Evolutionary conservation across 2,113 vertebrate genomes (phyloP).

Genomic region (Gymnogyps californianus): DNA sequence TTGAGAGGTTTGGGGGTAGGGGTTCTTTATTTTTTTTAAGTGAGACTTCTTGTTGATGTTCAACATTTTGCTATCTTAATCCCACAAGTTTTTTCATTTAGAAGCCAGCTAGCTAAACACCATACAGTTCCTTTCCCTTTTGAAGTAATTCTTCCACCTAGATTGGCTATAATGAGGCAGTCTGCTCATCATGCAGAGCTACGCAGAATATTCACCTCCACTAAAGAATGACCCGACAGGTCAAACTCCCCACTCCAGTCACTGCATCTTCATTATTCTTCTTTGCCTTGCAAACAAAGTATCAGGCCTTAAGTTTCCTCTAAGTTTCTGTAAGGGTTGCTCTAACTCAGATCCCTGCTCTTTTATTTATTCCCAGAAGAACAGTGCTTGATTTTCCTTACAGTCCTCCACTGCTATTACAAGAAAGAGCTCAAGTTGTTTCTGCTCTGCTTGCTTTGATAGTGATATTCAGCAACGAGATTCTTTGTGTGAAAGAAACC

Average conservation of each 20-base stretch:
- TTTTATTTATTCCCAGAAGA: slow-evolving; percentile 12
- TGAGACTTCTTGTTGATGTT: neutral
- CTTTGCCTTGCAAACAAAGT: neutral
- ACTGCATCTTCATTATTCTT: neutral
- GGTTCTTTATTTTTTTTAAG: neutral
- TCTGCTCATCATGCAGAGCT: neutral
- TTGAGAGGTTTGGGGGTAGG: neutral
- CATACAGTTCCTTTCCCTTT: neutral
- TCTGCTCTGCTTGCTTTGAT: slow-evolving; percentile 35
- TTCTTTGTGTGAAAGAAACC: slow-evolving; percentile 38
- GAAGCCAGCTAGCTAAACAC: neutral
- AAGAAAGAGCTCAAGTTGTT: neutral
- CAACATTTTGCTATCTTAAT: neutral
- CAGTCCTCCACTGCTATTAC: neutral
- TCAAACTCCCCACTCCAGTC: neutral
- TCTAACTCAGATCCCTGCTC: neutral
- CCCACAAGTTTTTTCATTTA: neutral
- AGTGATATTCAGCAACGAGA: slow-evolving; percentile 11
- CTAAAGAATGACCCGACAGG: neutral
- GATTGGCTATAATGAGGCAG: neutral
- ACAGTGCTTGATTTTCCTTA: neutral
- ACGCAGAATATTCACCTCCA: neutral
- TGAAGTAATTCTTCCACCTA: neutral
- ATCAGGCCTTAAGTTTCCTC: neutral
- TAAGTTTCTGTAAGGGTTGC: neutral